Conservation (phyloP, 2,797 vertebrate genomes). For the Darevskia mixta region DNA sequence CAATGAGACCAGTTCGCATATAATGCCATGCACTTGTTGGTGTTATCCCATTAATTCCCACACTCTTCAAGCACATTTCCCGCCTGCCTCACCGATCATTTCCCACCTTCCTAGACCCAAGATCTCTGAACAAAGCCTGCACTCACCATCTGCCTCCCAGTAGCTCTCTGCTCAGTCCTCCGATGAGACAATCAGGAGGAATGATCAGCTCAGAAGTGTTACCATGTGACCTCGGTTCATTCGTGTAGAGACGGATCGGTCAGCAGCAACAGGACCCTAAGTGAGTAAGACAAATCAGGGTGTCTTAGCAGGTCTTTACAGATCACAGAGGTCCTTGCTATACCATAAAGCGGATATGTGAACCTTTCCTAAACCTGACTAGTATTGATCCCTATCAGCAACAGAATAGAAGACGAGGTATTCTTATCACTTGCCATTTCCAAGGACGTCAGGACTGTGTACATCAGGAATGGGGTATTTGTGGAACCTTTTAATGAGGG, state of each 20-base stretch:
- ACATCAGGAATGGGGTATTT: background rate
- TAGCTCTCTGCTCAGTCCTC: background rate
- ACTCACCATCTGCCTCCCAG: background rate
- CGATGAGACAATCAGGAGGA: conserved; percentile 5
- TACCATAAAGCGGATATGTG: background rate
- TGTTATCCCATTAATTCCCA: background rate
- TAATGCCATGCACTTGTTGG: background rate
- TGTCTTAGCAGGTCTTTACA: background rate
- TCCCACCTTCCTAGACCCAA: background rate
- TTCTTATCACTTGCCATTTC: too few relatives aligned
- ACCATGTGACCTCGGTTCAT: conserved; percentile 16
- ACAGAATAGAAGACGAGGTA: too few relatives aligned
- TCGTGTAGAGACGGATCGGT: background rate
- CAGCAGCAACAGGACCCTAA: background rate
- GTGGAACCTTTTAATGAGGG: too few relatives aligned
- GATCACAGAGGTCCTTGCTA: background rate
- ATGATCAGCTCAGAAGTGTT: background rate
- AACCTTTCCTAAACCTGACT: background rate
- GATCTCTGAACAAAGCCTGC: background rate
- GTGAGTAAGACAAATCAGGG: background rate
- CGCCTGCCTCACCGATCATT: background rate
- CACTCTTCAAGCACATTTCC: background rate
- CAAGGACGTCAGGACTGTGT: too few relatives aligned
- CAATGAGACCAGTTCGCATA: background rate
- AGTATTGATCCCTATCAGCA: background rate